Base-by-base conservation (phyloP, 2,797 vertebrate species). In the Sciurus carolinensis region DNA sequence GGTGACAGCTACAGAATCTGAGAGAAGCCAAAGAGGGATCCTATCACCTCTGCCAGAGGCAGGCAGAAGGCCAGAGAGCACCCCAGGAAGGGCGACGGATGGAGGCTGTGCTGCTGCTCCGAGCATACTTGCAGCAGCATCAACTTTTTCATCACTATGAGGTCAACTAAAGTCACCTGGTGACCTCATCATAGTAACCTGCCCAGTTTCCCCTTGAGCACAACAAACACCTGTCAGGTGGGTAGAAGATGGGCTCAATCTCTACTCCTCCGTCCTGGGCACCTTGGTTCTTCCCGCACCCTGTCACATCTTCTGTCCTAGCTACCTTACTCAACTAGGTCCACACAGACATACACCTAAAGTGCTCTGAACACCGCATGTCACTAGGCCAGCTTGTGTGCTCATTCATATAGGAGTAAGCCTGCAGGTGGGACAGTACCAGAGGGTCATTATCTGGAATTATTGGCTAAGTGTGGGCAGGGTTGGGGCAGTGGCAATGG, bases 81-180 rank as follows among this genome's bases (percentile, higher is more conserved):
- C 42, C 9, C 87, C 30, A 4, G 72, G 14, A 5, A 52, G n/a
- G 44, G 22, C 7, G 3, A 18, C 20, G 28, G 11, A 72, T 9
- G 17, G 15, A 69, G 30, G 15, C 64, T 69, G 26, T 1, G 0
- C 3, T 18, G 2, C 22, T 67, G 47, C 36, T 44, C 62, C n/a
- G 14, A 54, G 24, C 18, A 96, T 39, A 97, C 98, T 98, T 98
- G 97, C 98, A 99, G 99, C 96, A 99, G 97, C 97, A 77, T 3
- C 9, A 77, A 20, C 22, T 99, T 99, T n/a, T 98, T 99, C 24
- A 99, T 1, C 0, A 99, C 99, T 50, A 99, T 98, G 10, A 99
- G 69, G 62, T 99, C 99, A 1, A 99, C 99, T 97, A 99, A 72
- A 47, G 99, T 99, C 96, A 99, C 95, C 76, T 99, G 97, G 0